phyloP scores from a whole-genome alignment of 1,140 invertebrate species.

The Ridgeia piscesae region DNA sequence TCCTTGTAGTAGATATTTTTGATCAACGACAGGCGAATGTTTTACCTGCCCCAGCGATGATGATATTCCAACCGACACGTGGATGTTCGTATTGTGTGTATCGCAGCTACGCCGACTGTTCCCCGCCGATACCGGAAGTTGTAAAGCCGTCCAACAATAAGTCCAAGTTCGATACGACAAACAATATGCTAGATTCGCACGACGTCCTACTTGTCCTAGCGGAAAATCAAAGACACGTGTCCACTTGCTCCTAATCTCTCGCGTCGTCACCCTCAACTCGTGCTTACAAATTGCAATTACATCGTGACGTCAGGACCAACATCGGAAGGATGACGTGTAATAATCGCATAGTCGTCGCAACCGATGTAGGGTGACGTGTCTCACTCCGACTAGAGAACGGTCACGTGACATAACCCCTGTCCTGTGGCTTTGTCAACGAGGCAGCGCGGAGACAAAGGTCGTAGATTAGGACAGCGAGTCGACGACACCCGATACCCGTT shows the following conservation, averaged over 20 bases:
- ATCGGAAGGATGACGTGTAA: neutral
- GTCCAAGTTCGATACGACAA: neutral
- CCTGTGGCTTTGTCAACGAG: neutral
- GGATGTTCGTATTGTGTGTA: too few species aligned
- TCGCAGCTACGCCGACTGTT: neutral
- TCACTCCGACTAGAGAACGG: neutral
- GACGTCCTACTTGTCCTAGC: neutral
- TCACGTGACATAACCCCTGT: neutral
- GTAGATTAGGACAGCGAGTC: neutral
- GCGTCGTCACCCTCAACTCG: neutral
- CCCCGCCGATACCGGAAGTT: neutral
- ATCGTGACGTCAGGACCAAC: neutral
- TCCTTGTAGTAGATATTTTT: neutral
- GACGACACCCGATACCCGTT: neutral
- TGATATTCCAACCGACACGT: neutral
- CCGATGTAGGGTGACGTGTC: neutral
- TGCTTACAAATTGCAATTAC: neutral
- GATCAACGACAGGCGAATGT: neutral
- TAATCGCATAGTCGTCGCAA: neutral
- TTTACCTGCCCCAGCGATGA: neutral
- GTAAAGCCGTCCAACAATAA: neutral
- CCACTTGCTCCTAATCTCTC: neutral
- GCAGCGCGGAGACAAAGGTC: neutral
- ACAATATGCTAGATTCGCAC: neutral
- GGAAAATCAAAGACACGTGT: neutral